These are phyloP conservation scores for Ammodytes marinus DNA, from an alignment of 2,113 vertebrate genomes.

Conservation along the genomic window DNA sequence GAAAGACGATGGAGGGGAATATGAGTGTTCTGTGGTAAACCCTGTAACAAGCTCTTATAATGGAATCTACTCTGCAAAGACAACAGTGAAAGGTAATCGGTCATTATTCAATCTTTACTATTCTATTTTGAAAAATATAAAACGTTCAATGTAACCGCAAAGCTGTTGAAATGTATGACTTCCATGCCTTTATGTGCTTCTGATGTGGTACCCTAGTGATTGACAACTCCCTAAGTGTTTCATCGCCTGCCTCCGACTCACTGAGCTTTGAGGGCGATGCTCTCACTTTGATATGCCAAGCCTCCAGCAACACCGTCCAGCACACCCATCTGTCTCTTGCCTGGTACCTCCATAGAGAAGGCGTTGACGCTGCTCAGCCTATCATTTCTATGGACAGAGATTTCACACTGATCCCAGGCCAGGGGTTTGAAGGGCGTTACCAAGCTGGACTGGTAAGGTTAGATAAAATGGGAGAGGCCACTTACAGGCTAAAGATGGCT, in stretches of 20 bases:
- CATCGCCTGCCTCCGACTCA: constrained; percentile 64
- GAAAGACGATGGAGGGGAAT: constrained; percentile 84
- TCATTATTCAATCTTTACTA: background rate
- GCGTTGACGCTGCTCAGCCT: background rate
- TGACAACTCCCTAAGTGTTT: constrained; percentile 86
- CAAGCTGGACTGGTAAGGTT: constrained; percentile 78
- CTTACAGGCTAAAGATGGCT: constrained; percentile 83
- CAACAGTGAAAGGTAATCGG: constrained; percentile 84
- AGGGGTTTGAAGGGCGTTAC: constrained; percentile 83
- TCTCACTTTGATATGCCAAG: constrained; percentile 87
- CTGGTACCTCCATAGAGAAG: constrained; percentile 84
- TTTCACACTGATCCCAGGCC: constrained; percentile 86
- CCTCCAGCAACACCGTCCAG: constrained; percentile 88
- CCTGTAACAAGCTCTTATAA: constrained; percentile 45
- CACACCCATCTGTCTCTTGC: constrained; percentile 93
- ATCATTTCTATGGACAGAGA: constrained; percentile 89
- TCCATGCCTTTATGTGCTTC: constrained; percentile 6
- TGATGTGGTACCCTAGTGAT: constrained; percentile 84
- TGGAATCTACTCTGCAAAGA: constrained; percentile 86
- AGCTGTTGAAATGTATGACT: background rate
- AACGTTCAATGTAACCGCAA: background rate
- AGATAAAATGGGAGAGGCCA: constrained; percentile 84
- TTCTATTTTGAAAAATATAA: background rate
- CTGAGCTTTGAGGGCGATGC: constrained; percentile 82
- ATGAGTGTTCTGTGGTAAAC: constrained; percentile 88